Evolutionary conservation across 1,140 invertebrate species (phyloP).

Genomic region (Drosophila bipectinata): DNA sequence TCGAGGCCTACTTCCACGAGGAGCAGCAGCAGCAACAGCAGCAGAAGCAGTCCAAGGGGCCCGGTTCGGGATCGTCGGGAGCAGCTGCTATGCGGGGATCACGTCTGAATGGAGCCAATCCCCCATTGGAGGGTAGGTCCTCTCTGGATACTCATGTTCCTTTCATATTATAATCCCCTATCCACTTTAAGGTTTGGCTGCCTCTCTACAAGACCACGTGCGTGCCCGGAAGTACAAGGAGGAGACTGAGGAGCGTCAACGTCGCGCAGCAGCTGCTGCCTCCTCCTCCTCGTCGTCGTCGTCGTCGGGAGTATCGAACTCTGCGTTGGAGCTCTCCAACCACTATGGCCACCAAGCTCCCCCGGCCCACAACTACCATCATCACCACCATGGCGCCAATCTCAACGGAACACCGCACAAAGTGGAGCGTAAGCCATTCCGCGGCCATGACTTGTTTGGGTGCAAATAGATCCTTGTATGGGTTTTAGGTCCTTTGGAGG

Average conservation of each 20-base stretch:
- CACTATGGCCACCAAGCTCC: conserved; percentile 65
- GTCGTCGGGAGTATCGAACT: conserved; percentile 1
- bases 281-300: conserved; percentile 24
- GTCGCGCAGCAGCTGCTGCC: conserved; percentile 63
- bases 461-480: background rate
- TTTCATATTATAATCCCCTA: no score
- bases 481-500: no score
- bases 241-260: conserved; percentile 84
- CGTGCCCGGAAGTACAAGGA: conserved; percentile 88
- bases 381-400: conserved; percentile 45
- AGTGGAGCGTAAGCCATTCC: conserved; percentile 69
- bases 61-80: conserved; percentile 10
- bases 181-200: conserved; percentile 89
- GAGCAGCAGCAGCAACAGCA: conserved; percentile 85
- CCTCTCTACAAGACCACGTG: conserved; percentile 91
- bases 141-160: background rate
- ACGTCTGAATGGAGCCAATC: conserved; percentile 78
- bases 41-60: conserved; percentile 52
- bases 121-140: conserved; percentile 78
- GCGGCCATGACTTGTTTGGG: background rate
- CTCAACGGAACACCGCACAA: conserved; percentile 65
- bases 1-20: conserved; percentile 89
- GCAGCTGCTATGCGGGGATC: conserved; percentile 42
- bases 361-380: conserved; percentile 59
- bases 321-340: conserved; percentile 34